These are phyloP conservation scores for Turnix velox DNA, from an alignment of 2,113 vertebrate genomes.

Conservation along the genomic window DNA sequence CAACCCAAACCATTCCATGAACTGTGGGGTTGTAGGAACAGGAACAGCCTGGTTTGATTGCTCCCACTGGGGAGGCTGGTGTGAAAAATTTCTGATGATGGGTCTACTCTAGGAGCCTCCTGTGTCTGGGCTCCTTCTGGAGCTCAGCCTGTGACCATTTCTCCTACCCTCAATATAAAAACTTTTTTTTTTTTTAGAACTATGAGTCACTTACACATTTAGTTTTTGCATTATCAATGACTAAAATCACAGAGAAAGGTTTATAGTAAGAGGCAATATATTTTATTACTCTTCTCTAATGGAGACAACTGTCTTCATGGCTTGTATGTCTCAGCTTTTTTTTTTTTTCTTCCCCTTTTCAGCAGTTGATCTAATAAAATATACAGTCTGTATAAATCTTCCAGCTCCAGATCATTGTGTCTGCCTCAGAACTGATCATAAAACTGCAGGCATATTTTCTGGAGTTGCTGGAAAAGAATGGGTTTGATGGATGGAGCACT, in stretches of 20 bases:
- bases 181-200: accelerated
- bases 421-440: background rate
- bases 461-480: no score
- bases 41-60: background rate
- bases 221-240: background rate
- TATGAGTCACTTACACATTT: background rate
- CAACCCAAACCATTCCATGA: no score
- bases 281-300: background rate
- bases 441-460: background rate
- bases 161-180: background rate
- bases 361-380: conserved; percentile 9
- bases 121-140: accelerated
- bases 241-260: background rate
- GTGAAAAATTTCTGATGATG: no score
- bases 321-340: background rate
- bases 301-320: background rate
- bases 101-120: background rate
- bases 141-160: background rate
- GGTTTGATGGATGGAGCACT: no score
- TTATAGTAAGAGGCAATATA: background rate
- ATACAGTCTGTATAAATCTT: background rate
- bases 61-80: accelerated
- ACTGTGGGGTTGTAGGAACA: background rate
- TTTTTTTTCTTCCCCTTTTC: background rate
- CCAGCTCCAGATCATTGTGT: background rate